Conservation (phyloP, 2,888 invertebrate species). For the Dryadula phaetusa region DNA sequence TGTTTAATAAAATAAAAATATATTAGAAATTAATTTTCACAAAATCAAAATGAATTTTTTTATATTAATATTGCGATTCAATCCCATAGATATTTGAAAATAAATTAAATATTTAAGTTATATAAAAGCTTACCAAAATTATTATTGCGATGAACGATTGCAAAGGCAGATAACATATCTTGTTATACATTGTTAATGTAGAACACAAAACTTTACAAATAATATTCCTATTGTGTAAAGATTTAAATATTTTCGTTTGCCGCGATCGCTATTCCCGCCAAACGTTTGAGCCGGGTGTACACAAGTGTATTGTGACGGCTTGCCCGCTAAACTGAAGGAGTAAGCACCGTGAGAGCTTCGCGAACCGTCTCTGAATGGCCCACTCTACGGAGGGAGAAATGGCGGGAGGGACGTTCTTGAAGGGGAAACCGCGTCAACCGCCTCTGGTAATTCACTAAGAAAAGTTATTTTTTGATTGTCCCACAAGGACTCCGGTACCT, state of each 20-base stretch:
- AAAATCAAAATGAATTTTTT: too few species aligned
- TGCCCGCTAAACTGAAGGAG: conserved; percentile 79
- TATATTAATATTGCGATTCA: too few species aligned
- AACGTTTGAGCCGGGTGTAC: conserved; percentile 58
- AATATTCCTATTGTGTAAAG: conserved; percentile 51
- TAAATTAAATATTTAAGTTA: background rate
- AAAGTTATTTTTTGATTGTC: conserved; percentile 78
- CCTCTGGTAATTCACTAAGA: conserved; percentile 82
- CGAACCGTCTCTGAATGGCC: conserved; percentile 81
- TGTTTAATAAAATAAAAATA: background rate
- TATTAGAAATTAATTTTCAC: too few species aligned
- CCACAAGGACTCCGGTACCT: conserved; percentile 57
- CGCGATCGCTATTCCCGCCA: conserved; percentile 72
- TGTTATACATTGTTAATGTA: conserved; percentile 59
- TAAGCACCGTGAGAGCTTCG: conserved; percentile 77
- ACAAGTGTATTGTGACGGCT: conserved; percentile 71
- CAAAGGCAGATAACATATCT: conserved; percentile 46
- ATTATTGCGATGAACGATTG: conserved; percentile 34
- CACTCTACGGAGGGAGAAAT: conserved; percentile 78
- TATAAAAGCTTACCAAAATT: conserved; percentile 39
- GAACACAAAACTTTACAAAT: conserved; percentile 68
- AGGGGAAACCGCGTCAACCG: conserved; percentile 81
- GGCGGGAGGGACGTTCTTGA: conserved; percentile 79
- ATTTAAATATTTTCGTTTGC: conserved; percentile 48
- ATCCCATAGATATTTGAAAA: too few species aligned